These are phyloP conservation scores for Pyrrhosoma nymphula DNA, from an alignment of 2,888 invertebrate species.

Conservation along the genomic window DNA sequence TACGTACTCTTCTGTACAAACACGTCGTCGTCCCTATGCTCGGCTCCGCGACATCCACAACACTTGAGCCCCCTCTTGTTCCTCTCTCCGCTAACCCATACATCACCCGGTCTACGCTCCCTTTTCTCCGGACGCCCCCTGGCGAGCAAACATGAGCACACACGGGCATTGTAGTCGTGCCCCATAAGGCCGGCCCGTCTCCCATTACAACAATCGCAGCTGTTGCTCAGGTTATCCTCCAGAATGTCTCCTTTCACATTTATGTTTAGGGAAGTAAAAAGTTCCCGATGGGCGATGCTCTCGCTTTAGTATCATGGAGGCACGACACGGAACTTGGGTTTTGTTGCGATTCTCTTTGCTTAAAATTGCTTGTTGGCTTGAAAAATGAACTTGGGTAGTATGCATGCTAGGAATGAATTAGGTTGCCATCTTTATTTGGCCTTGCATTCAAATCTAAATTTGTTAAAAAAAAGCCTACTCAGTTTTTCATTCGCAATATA, in stretches of 20 bases:
- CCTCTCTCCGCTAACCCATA: constrained; percentile 8
- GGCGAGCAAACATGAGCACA: constrained; percentile 13
- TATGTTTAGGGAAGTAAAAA: background rate
- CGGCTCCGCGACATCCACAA: background rate
- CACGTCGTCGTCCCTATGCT: constrained; percentile 27
- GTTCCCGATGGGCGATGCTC: too few relatives aligned
- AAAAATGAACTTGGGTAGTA: too few relatives aligned
- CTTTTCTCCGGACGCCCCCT: background rate
- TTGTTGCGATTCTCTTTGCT: too few relatives aligned
- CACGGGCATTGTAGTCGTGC: background rate
- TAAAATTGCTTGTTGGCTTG: too few relatives aligned
- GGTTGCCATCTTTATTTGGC: too few relatives aligned
- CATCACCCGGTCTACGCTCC: background rate
- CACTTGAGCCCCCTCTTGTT: background rate
- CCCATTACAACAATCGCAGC: constrained; percentile 48
- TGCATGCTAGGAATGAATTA: too few relatives aligned
- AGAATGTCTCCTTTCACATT: background rate
- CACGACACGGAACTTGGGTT: too few relatives aligned
- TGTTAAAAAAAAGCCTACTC: too few relatives aligned
- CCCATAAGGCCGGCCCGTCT: background rate
- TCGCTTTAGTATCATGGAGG: too few relatives aligned
- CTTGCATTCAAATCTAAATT: too few relatives aligned
- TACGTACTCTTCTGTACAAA: constrained; percentile 20
- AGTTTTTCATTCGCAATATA: too few relatives aligned
- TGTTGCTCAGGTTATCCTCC: constrained; percentile 16